These are phyloP conservation scores for Cyclopterus lumpus DNA, from an alignment of 2,797 vertebrate species.

Conservation along the genomic window DNA sequence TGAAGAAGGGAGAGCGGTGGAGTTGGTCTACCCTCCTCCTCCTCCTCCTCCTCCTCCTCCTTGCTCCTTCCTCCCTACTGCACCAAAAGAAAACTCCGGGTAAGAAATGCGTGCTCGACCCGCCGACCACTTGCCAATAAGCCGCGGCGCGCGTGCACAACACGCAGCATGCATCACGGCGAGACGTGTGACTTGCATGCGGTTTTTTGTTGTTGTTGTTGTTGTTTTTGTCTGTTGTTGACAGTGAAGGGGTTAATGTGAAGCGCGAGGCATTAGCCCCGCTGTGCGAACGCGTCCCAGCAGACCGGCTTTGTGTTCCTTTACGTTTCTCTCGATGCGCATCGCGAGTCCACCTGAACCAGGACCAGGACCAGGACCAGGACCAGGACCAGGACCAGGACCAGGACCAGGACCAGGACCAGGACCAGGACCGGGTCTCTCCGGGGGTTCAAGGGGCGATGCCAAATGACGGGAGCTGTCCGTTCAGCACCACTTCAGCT, in stretches of 20 bases:
- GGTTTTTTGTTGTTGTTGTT: slow-evolving; percentile 1
- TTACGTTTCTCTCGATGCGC: slow-evolving; percentile 20
- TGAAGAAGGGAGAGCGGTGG: slow-evolving; percentile 82
- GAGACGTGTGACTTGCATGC: slow-evolving; percentile 43
- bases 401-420: slow-evolving; percentile 27
- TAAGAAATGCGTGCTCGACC: slow-evolving; percentile 71
- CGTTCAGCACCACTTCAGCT: slow-evolving; percentile 43
- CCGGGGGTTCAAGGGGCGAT: not conserved
- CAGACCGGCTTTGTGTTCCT: not conserved
- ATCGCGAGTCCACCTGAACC: slow-evolving; percentile 17
- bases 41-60: slow-evolving; percentile 49
- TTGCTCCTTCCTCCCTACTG: slow-evolving; percentile 68
- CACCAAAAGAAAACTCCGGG: slow-evolving; percentile 84
- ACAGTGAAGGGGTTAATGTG: slow-evolving; percentile 6
- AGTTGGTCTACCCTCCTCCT: slow-evolving; percentile 63
- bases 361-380: slow-evolving; percentile 21
- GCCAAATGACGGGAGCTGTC: slow-evolving; percentile 41
- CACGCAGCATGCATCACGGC: slow-evolving; percentile 15
- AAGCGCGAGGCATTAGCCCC: slow-evolving; percentile 32
- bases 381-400: slow-evolving; percentile 29
- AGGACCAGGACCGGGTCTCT: slow-evolving; percentile 22
- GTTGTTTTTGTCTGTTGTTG: not conserved
- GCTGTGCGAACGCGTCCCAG: no score
- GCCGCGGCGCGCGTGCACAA: slow-evolving; percentile 19
- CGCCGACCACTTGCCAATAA: slow-evolving; percentile 21